phyloP scores from a whole-genome alignment of 1,140 invertebrate genomes.

The Caenorhabditis remanei region DNA sequence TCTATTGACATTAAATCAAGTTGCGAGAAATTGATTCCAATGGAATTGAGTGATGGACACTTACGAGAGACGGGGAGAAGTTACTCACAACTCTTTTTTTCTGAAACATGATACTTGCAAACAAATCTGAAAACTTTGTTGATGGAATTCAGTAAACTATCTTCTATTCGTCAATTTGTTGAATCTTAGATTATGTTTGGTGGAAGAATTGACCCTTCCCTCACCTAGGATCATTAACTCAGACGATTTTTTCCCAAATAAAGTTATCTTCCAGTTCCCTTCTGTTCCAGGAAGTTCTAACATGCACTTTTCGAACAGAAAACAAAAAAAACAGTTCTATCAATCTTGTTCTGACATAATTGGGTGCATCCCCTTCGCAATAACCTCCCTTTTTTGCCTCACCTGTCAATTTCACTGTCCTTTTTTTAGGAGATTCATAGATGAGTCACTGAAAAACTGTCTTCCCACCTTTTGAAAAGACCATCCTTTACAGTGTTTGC shows the following conservation, averaged over 20 bases:
- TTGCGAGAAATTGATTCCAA: background rate
- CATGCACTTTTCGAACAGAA: background rate
- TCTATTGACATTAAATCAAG: background rate
- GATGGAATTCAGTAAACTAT: background rate
- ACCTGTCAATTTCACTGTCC: constrained; percentile 21
- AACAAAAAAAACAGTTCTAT: background rate
- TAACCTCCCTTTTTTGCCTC: background rate
- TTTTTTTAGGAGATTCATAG: constrained; percentile 15
- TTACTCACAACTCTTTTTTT: background rate
- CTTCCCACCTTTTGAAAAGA: constrained; percentile 52
- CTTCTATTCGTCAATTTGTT: too few species aligned
- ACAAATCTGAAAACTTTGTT: background rate
- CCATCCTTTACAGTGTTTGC: constrained; percentile 41
- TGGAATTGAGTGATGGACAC: background rate
- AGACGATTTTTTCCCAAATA: too few species aligned
- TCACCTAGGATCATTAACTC: too few species aligned
- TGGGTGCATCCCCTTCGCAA: background rate
- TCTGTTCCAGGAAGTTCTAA: too few species aligned
- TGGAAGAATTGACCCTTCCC: too few species aligned
- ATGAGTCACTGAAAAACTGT: constrained; percentile 54
- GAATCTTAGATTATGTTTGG: too few species aligned
- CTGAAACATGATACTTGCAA: background rate
- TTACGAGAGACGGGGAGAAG: background rate
- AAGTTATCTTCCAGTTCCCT: too few species aligned
- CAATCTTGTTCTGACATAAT: background rate